Conservation (phyloP, 37 sponge, comb jelly and placozoan species). For the Crambe crambe region DNA sequence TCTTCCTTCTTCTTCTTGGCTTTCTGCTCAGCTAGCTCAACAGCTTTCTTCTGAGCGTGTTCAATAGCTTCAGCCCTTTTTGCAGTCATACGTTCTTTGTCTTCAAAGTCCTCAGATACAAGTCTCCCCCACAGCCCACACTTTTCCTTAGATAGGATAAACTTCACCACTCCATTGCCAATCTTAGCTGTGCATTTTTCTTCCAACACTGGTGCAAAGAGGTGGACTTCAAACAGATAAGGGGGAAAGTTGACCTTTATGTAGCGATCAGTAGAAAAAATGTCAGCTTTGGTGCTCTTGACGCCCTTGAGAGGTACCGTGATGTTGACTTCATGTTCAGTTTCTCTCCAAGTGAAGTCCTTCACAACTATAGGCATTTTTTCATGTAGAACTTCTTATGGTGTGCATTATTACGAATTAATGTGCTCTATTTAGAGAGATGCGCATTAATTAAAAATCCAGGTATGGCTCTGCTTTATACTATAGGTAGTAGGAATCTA, state of each 20-base stretch:
- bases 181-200: constrained; percentile 54
- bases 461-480: neutral
- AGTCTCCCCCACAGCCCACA: constrained; percentile 56
- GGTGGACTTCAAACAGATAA: constrained; percentile 81
- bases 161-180: constrained; percentile 72
- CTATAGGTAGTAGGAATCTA: neutral
- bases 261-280: constrained; percentile 76
- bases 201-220: constrained; percentile 63
- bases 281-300: constrained; percentile 80
- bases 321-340: constrained; percentile 58
- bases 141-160: constrained; percentile 54
- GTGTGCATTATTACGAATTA: constrained; percentile 26
- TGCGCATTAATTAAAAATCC: too few species aligned
- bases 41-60: constrained; percentile 32
- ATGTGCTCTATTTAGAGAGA: neutral
- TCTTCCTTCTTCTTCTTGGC: constrained; percentile 73
- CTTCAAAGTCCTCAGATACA: constrained; percentile 29
- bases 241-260: constrained; percentile 91
- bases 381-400: neutral
- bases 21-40: constrained; percentile 44
- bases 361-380: constrained; percentile 90
- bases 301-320: constrained; percentile 88
- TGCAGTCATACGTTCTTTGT: constrained; percentile 46
- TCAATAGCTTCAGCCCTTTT: constrained; percentile 70
- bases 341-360: constrained; percentile 92